A percentile compares a stretch with the other conserved stretches of the same genome.
These are phyloP conservation scores for Cliona cf. orientalis DNA, from an alignment of 37 sponge, comb jelly and placozoan species.

Conservation along the genomic window DNA sequence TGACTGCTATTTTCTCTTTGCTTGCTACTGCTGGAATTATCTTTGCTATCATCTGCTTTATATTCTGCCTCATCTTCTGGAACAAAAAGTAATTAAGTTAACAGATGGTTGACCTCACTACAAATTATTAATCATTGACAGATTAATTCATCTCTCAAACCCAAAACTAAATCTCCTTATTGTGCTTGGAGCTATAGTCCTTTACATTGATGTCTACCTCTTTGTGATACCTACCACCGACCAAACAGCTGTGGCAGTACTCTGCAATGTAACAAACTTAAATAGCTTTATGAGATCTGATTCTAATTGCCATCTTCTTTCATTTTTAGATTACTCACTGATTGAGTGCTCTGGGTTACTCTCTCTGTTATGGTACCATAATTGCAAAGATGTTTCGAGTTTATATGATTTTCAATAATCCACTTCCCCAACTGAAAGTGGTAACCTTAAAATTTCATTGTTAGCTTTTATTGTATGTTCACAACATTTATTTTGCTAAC, in stretches of 20 bases:
- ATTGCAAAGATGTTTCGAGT: slow-evolving; percentile 33
- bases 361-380: slow-evolving; percentile 39
- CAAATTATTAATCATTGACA: background rate
- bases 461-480: background rate
- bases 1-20: slow-evolving; percentile 5
- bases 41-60: slow-evolving; percentile 34
- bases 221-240: slow-evolving; percentile 7
- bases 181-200: slow-evolving; percentile 38
- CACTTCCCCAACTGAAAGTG: background rate
- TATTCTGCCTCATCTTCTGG: slow-evolving; percentile 28
- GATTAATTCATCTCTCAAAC: slow-evolving; percentile 31
- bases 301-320: background rate
- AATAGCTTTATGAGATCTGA: background rate
- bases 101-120: background rate
- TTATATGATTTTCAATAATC: slow-evolving; percentile 32
- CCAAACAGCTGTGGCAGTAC: background rate
- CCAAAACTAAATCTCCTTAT: slow-evolving; percentile 55
- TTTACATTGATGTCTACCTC: slow-evolving; percentile 32
- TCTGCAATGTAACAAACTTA: slow-evolving; percentile 36
- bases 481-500: background rate
- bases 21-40: slow-evolving; percentile 34
- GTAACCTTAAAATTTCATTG: background rate
- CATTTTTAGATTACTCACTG: slow-evolving; percentile 4
- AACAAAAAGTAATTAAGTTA: slow-evolving; percentile 22
- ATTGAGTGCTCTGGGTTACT: slow-evolving; percentile 25